phyloP scores from a whole-genome alignment of 2,888 invertebrate species.

The Amphimallon solstitiale region DNA sequence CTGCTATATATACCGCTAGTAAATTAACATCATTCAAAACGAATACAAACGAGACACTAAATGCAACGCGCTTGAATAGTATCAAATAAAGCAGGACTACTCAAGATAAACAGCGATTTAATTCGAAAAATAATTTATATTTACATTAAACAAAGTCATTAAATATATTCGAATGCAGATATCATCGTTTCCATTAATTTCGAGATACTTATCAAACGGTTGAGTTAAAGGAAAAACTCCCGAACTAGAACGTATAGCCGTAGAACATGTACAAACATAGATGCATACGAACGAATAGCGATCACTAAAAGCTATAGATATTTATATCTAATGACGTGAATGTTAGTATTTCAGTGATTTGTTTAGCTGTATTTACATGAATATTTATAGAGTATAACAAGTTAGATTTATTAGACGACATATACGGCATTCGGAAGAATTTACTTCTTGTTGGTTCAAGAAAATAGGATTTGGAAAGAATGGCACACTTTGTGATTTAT shows the following conservation, averaged over 20 bases:
- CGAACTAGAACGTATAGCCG: neutral
- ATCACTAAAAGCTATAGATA: neutral
- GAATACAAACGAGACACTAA: neutral
- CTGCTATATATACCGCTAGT: neutral
- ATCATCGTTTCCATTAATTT: conserved; percentile 30
- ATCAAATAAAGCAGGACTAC: neutral
- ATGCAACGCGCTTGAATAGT: neutral
- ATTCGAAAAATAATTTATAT: conserved; percentile 12
- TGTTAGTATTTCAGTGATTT: conserved; percentile 4
- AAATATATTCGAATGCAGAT: conserved; percentile 6
- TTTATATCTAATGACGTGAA: conserved; percentile 15
- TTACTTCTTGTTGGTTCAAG: neutral
- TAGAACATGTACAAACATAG: neutral
- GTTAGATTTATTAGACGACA: conserved; percentile 18
- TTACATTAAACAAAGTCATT: neutral
- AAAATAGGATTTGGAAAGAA: neutral
- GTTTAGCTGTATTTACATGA: conserved; percentile 15
- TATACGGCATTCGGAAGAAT: conserved; percentile 27
- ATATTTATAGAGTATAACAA: conserved; percentile 25
- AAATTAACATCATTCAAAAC: conserved; percentile 2
- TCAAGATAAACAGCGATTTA: neutral
- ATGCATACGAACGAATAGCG: no score
- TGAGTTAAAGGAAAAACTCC: conserved; percentile 3
- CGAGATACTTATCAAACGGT: conserved; percentile 16
- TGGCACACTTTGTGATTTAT: no score